Base-by-base conservation (phyloP, 2,113 vertebrate genomes). In the Lycocorax pyrrhopterus region DNA sequence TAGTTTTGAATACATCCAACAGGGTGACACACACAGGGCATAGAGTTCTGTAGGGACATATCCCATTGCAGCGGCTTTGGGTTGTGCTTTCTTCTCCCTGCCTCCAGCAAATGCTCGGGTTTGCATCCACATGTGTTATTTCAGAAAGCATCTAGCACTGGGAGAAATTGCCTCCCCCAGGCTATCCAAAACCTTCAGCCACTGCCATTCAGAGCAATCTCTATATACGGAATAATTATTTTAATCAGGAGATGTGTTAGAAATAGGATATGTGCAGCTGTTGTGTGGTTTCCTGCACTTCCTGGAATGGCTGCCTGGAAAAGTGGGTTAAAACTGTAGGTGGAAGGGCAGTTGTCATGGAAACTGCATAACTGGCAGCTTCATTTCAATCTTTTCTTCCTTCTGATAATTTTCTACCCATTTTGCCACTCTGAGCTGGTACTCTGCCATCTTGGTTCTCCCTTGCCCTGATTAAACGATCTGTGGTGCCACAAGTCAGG, bases 331-430 rank as follows among this genome's bases (percentile, higher is more conserved):
- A 90, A 95, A 80, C 44, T 71, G 60, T 77, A 87, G 67, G 90
- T 91, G 60, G 92, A 92, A 88, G 96, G 94, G 93, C 81, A 95
- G 94, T 97, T 95, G 85, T 58, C 83, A 94, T 95, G 64, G 94
- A 78, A 96, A 97, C 94, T 43, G 60, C 73, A 81, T 95, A 79
- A 64, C 1, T 83, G 88, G 60, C 81, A 92, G 83, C 76, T 93
- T 95, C 29, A 68, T 90, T 92, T 93, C 44, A 91, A 63, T 71
- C 59, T 92, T 93, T 77, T 74, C 37, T 84, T 88, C 67, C 23
- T 86, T 72, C 56, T 92, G 88, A 63, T 84, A 35, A 64, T 87
- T 94, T 96, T 78, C 52, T 74, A 59, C 75, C 82, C 63, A 46
- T 84, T 95, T 94, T 74, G 44, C 35, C n/a, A 32, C 71, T 85